phyloP scores from a whole-genome alignment of 2,113 vertebrate species.

The Fulica atra region DNA sequence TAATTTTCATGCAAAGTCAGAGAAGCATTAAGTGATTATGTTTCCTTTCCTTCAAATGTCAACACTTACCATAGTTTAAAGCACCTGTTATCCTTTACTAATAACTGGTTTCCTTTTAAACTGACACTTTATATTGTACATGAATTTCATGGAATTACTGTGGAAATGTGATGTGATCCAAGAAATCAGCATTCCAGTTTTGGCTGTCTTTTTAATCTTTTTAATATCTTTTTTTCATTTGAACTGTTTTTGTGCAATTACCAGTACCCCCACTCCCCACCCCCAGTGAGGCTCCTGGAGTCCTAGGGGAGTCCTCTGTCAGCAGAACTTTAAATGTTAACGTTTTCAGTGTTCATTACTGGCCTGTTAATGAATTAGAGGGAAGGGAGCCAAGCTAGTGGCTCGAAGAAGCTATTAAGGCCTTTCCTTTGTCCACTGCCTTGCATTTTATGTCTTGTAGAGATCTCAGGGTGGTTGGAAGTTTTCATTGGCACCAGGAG shows the following conservation, averaged over 20 bases:
- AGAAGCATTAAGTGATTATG: conserved; percentile 72
- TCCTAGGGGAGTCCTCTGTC: background rate
- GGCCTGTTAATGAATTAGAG: background rate
- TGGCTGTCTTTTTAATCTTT: conserved; percentile 10
- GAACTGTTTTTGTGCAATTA: background rate
- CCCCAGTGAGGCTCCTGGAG: background rate
- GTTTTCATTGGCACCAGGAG: background rate
- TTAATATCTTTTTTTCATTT: background rate
- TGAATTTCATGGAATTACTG: conserved; percentile 72
- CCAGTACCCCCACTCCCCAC: background rate
- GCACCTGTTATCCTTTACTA: conserved; percentile 79
- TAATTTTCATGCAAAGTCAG: conserved; percentile 73
- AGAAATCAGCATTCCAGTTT: conserved; percentile 49
- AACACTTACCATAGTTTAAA: conserved; percentile 71
- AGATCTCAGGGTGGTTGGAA: background rate
- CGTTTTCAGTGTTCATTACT: background rate
- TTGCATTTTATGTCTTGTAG: background rate
- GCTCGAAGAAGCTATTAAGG: background rate
- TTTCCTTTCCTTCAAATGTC: conserved; percentile 77
- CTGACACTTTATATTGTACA: conserved; percentile 77
- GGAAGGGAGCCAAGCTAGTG: background rate
- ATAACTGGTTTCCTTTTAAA: conserved; percentile 78
- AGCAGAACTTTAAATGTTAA: background rate
- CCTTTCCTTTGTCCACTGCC: background rate
- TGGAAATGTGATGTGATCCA: conserved; percentile 64